phyloP scores from a whole-genome alignment of 1,140 invertebrate genomes.

The Listronotus oregonensis region DNA sequence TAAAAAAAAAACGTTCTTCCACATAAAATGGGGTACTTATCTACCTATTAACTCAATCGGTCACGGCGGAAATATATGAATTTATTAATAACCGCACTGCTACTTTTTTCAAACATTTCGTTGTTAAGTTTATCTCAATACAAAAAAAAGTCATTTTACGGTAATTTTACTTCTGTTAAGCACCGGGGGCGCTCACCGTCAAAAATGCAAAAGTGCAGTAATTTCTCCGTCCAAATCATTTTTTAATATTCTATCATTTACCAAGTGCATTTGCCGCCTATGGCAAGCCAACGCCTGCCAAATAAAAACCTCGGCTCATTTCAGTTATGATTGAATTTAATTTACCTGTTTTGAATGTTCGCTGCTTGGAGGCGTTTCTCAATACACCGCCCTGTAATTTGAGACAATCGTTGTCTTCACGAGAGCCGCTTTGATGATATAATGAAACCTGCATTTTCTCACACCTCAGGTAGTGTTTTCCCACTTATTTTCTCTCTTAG shows the following conservation, averaged over 20 bases:
- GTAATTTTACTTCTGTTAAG: too few species aligned
- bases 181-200: too few species aligned
- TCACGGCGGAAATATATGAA: too few species aligned
- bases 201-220: background rate
- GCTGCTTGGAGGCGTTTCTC: slow-evolving; percentile 44
- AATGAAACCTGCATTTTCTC: slow-evolving; percentile 56
- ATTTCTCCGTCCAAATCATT: background rate
- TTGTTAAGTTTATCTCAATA: too few species aligned
- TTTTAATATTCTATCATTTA: slow-evolving; percentile 24
- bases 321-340: slow-evolving; percentile 55
- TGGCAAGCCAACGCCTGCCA: slow-evolving; percentile 10
- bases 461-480: slow-evolving; percentile 56
- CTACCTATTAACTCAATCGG: too few species aligned
- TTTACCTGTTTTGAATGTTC: slow-evolving; percentile 53
- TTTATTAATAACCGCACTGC: too few species aligned
- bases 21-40: too few species aligned
- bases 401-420: slow-evolving; percentile 55
- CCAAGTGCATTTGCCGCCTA: slow-evolving; percentile 20
- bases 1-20: too few species aligned
- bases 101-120: too few species aligned
- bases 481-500: slow-evolving; percentile 52
- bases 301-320: slow-evolving; percentile 34
- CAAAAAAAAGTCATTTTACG: too few species aligned
- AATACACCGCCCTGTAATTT: slow-evolving; percentile 54
- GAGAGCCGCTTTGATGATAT: slow-evolving; percentile 55